Base-by-base conservation (phyloP, 2,888 invertebrate species). In the Troides oblongomaculatus region DNA sequence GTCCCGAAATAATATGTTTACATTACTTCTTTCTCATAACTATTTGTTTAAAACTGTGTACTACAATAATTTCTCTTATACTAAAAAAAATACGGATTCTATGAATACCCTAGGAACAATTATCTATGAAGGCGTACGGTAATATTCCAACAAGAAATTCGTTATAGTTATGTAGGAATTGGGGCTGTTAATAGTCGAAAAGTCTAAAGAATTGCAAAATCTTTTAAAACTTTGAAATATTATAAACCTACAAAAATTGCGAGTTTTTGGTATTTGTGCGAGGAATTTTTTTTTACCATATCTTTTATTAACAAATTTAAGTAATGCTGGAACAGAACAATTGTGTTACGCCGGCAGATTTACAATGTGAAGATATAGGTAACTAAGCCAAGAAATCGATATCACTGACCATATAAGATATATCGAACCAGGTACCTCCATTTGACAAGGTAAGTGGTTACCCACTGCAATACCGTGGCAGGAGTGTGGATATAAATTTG, bases 1-100 rank as follows among this genome's bases (percentile, higher is more conserved):
- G 71, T 70, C 72, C 72, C 71, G n/a, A 70, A 70, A 70, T 70
- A 66, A 70, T 66, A 66, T 66, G 62, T 46, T 70, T 66, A 59
- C 43, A 25, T 56, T 56, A 23, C 30, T 57, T 62, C 12, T 21
- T 57, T 57, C 10, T 39, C 18, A 21, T 21, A n/a, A 56, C 39
- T 23, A 25, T 46, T 18, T 12, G n/a, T 62, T 39, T 25, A n/a
- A 14, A 67, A 62, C 21, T 39, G 57, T 43, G 1, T n/a, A 39
- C 58, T 58, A 59, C 46, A 59, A 39, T 43, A 30, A 10, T 62
- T 50, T 30, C 62, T 62, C 18, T 67, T 39, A 56, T 43, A 57
- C 30, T 62, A 39, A 67, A 62, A 23, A 56, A 57, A 67, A 58
- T 17, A 62, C 56, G 36, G 53, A 56, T n/a, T 66, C 23, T 21